A percentile compares a stretch with the other conserved stretches of the same genome.
Evolutionary conservation across 1,140 invertebrate genomes (phyloP).

Genomic region (Eufriesea mexicana): DNA sequence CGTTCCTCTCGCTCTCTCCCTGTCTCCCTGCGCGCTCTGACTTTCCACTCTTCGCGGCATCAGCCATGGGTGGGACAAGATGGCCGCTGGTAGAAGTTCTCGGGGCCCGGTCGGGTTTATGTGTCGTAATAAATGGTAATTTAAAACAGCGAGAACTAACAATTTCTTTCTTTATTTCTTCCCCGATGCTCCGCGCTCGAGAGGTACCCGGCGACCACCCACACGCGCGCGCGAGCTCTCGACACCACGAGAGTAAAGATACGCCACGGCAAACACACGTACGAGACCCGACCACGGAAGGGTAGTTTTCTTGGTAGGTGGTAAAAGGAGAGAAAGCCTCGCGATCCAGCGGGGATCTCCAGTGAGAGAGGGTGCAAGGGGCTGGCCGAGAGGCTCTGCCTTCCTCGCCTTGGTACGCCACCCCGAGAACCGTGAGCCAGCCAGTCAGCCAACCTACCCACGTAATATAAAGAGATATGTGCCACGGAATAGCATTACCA

Average conservation of each 20-base stretch:
- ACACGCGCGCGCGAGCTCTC: too few relatives aligned
- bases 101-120: slow-evolving; percentile 77
- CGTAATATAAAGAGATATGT: slow-evolving; percentile 83
- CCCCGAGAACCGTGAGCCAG: slow-evolving; percentile 72
- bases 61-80: slow-evolving; percentile 75
- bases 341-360: neutral
- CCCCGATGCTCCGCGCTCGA: slow-evolving; percentile 61
- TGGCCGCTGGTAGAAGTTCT: slow-evolving; percentile 77
- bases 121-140: slow-evolving; percentile 83
- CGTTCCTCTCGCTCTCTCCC: slow-evolving; percentile 26
- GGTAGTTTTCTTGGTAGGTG: slow-evolving; percentile 63
- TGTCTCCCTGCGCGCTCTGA: slow-evolving; percentile 17
- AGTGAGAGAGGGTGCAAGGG: slow-evolving; percentile 33
- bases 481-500: slow-evolving; percentile 81
- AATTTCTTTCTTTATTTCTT: slow-evolving; percentile 82
- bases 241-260: slow-evolving; percentile 11
- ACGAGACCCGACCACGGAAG: slow-evolving; percentile 26
- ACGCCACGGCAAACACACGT: slow-evolving; percentile 48
- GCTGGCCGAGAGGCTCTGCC: slow-evolving; percentile 59
- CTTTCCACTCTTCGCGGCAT: slow-evolving; percentile 4
- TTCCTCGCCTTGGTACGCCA: slow-evolving; percentile 57
- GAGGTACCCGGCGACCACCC: too few relatives aligned
- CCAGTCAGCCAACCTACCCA: slow-evolving; percentile 71
- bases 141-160: slow-evolving; percentile 83
- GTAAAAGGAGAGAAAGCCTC: slow-evolving; percentile 43